Evolutionary conservation across 2,888 invertebrate genomes (phyloP), one percentile per base, ranked within the genome.

Genomic region (Acanthococcus lagerstroemiae): DNA sequence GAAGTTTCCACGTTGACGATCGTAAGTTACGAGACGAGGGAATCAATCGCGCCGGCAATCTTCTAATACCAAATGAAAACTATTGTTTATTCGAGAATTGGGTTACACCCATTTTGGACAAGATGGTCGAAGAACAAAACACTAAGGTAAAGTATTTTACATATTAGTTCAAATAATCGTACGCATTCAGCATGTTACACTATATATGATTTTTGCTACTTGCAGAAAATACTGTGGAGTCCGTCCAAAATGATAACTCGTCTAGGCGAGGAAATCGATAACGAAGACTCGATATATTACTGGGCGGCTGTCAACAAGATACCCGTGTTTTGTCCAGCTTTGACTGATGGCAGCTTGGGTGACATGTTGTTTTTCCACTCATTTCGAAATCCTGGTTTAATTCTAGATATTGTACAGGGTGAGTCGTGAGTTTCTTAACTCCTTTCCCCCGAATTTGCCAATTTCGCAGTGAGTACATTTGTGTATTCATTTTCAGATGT

Each of bases 311-410:
- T 87, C 75, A 95, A 99, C 77, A 86, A 92, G 74, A 99, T 99
- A 74, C 99, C 99, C 0, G 88, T 99, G 0, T 99, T 92, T 75
- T 91, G 95, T 78, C 99, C 99, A 0, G 97, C 96, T 0, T 78
- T 99, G 68, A 99, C 99, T 0, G 99, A 99, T 79, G 99, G 99
- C 1, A 95, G 95, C 71, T 79, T 90, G 68, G 95, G 99, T 0
- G 99, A 99, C 75, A 97, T 99, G 96, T 90, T 99, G 84, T 99
- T 94, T 76, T 95, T 99, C 74, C 97, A 99, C 78, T 93, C 95
- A 0, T 95, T 87, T 75, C 87, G 86, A 71, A 88, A 88, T 75
- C 93, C 96, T 0, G 97, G 97, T 1, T 80, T 99, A 6, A 80
- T 95, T 26, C 79, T 99, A 55, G 99, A 99, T 75, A 93, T 99